These are phyloP conservation scores for Rhea americana DNA, from an alignment of 2,113 vertebrate species.

Conservation along the genomic window DNA sequence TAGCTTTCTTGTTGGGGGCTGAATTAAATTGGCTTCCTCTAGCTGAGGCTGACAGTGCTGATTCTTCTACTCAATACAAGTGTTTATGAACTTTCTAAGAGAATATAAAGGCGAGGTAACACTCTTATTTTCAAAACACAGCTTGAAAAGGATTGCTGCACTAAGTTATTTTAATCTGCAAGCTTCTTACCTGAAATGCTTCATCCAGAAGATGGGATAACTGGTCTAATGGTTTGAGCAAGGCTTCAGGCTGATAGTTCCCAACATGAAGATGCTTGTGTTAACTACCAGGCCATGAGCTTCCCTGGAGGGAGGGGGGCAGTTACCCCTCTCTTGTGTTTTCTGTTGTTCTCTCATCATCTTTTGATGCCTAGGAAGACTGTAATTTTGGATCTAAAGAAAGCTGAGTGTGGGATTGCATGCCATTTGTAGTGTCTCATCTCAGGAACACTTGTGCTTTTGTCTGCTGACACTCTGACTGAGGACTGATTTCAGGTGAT, in stretches of 20 bases:
- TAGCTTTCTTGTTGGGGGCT: background rate
- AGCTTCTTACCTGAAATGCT: background rate
- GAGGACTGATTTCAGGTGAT: background rate
- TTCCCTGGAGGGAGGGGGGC: background rate
- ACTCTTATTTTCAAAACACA: background rate
- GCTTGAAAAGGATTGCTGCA: background rate
- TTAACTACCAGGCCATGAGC: rapidly evolving
- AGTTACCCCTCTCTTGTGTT: background rate
- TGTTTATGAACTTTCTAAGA: background rate
- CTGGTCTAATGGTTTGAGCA: background rate
- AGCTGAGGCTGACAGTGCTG: background rate
- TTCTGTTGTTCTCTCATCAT: background rate
- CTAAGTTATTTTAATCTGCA: background rate
- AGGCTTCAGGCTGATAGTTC: background rate
- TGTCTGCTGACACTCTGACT: background rate
- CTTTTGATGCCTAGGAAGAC: background rate
- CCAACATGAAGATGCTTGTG: rapidly evolving
- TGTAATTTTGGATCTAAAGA: background rate
- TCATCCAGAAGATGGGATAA: background rate
- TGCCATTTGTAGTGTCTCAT: background rate
- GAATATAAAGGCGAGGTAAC: background rate
- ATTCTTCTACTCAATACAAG: background rate
- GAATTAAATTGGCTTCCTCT: background rate
- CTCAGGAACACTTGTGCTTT: background rate
- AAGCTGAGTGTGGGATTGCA: rapidly evolving